A percentile compares a stretch with the other conserved stretches of the same genome.
Conservation (phyloP, 1,140 invertebrate genomes). For the Hylyphantes graminicola region DNA sequence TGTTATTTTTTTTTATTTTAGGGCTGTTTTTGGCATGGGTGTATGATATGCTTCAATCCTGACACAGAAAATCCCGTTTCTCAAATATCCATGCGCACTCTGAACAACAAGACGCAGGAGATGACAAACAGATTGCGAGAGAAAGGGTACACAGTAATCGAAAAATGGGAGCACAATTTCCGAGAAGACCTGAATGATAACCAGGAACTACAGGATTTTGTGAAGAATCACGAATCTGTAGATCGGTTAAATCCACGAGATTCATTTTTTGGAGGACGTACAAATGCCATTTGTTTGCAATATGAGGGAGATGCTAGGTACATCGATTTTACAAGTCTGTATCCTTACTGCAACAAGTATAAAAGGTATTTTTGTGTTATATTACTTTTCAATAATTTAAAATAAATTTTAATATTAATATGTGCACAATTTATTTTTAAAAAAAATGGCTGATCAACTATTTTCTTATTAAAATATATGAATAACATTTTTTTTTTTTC, state of each 20-base stretch:
- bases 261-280: conserved; percentile 7
- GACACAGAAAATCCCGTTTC: background rate
- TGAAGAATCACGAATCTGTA: background rate
- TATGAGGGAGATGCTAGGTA: background rate
- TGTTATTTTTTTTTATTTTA: background rate
- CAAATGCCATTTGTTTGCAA: background rate
- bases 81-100: background rate
- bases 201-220: background rate
- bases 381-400: too few relatives aligned
- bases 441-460: too few relatives aligned
- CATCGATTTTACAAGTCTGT: conserved; percentile 4
- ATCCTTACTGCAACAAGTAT: conserved; percentile 12
- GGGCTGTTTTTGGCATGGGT: background rate
- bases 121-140: background rate
- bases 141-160: background rate
- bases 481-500: too few relatives aligned
- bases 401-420: too few relatives aligned
- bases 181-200: background rate
- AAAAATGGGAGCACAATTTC: conserved; percentile 23
- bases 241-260: conserved; percentile 10
- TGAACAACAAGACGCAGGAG: too few relatives aligned
- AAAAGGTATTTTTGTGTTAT: too few relatives aligned
- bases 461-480: too few relatives aligned
- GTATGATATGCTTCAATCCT: background rate
- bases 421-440: too few relatives aligned